These are phyloP conservation scores for Microhierax caerulescens DNA, from an alignment of 2,797 vertebrate species.

Conservation along the genomic window DNA sequence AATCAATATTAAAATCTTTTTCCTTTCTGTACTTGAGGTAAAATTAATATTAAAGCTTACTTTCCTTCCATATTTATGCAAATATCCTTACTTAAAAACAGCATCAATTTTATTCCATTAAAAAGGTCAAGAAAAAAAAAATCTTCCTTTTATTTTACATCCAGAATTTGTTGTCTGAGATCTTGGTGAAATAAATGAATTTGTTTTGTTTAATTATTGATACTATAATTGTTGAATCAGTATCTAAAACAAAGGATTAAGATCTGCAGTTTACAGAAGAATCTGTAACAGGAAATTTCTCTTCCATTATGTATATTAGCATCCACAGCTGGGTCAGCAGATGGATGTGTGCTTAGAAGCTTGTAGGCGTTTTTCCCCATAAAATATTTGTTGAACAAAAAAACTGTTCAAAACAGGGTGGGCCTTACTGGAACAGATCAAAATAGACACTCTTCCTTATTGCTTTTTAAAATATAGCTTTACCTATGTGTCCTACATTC, in stretches of 20 bases:
- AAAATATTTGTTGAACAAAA: conserved; percentile 36
- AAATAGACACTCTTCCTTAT: conserved; percentile 25
- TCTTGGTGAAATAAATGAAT: not conserved
- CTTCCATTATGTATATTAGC: conserved; percentile 38
- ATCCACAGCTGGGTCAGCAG: conserved; percentile 68
- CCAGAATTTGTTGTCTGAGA: not conserved
- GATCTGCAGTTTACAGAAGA: conserved; percentile 39
- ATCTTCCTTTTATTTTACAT: not conserved
- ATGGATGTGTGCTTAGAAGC: conserved; percentile 57
- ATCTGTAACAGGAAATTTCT: conserved; percentile 41
- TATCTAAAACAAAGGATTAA: conserved; percentile 41
- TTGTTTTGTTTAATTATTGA: conserved; percentile 47
- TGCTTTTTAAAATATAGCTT: conserved; percentile 46
- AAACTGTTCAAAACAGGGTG: conserved; percentile 37
- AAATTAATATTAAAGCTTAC: conserved; percentile 1
- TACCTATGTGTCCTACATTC: not conserved
- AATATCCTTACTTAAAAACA: conserved; percentile 36
- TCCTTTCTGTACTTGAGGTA: not conserved
- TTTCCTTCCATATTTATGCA: conserved; percentile 42
- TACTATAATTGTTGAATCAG: conserved; percentile 6
- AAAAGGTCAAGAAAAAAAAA: not conserved
- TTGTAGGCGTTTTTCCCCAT: conserved; percentile 51
- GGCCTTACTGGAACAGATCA: conserved; percentile 44
- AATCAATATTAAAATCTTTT: not conserved
- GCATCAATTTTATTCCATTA: not conserved